A percentile compares a stretch with the other conserved stretches of the same genome.
Conservation (phyloP, 2,888 invertebrate species). For the Hemicrepidius hirtus region DNA sequence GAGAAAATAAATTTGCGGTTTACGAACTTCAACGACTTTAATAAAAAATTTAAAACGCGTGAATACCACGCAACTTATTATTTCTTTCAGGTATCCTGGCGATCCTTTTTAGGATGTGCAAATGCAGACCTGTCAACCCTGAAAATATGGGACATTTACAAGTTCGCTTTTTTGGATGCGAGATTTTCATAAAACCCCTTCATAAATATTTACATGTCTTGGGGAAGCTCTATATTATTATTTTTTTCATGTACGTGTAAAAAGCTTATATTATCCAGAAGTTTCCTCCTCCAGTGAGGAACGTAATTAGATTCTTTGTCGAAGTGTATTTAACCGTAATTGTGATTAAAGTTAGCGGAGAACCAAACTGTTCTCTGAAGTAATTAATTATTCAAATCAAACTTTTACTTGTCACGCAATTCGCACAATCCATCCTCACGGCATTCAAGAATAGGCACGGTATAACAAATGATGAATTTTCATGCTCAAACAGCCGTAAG, state of each 20-base stretch:
- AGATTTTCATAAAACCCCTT: constrained; percentile 31
- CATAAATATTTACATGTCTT: constrained; percentile 29
- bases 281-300: constrained; percentile 3
- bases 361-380: not conserved
- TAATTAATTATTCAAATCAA: constrained; percentile 19
- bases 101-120: constrained; percentile 22
- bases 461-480: constrained; percentile 10
- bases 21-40: too few species aligned
- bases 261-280: not conserved
- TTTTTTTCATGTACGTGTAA: not conserved
- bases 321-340: constrained; percentile 14
- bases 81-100: not conserved
- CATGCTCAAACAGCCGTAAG: constrained; percentile 1
- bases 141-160: constrained; percentile 32
- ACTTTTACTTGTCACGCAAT: constrained; percentile 16
- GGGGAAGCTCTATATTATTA: not conserved
- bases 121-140: constrained; percentile 26
- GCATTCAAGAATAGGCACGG: not conserved
- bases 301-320: constrained; percentile 8
- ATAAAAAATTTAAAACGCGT: not conserved
- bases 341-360: constrained; percentile 2
- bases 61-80: not conserved
- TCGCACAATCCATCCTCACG: constrained; percentile 4
- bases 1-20: too few species aligned
- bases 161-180: constrained; percentile 31